Conservation (phyloP, 1,140 invertebrate species). For the Achroia grisella region DNA sequence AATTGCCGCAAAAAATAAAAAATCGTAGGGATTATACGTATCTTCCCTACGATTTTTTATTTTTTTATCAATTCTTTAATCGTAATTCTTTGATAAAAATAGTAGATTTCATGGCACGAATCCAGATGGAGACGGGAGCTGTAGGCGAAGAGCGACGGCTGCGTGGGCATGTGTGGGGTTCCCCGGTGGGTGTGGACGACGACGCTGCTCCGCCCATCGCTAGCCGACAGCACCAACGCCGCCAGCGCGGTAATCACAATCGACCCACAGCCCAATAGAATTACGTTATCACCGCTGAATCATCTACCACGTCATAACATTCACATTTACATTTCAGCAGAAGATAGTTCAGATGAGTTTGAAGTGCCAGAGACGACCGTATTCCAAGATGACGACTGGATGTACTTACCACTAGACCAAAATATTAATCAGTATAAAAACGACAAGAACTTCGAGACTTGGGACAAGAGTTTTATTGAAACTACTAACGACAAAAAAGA, state of each 20-base stretch:
- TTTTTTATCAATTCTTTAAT: no score
- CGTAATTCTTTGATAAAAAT: no score
- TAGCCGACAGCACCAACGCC: slow-evolving; percentile 15
- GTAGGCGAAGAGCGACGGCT: slow-evolving; percentile 45
- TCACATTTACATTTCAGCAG: slow-evolving; percentile 67
- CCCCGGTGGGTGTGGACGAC: slow-evolving; percentile 54
- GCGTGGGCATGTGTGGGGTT: slow-evolving; percentile 58
- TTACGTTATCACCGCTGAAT: slow-evolving; percentile 30
- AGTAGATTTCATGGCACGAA: neutral
- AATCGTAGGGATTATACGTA: no score
- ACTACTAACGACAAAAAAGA: slow-evolving; percentile 13
- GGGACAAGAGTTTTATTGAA: slow-evolving; percentile 5
- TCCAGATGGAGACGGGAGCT: slow-evolving; percentile 28
- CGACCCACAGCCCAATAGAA: slow-evolving; percentile 41
- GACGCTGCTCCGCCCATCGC: slow-evolving; percentile 40
- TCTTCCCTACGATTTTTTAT: no score
- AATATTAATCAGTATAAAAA: neutral
- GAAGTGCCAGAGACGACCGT: slow-evolving; percentile 40
- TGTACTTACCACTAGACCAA: slow-evolving; percentile 56
- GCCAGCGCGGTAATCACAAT: slow-evolving; percentile 56
- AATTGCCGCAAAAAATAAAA: no score
- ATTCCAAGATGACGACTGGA: slow-evolving; percentile 61
- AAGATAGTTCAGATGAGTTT: slow-evolving; percentile 67
- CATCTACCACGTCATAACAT: slow-evolving; percentile 53
- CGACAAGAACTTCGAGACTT: slow-evolving; percentile 17